Percentiles rank a stretch among this genome's conserved stretches.
Evolutionary conservation across 2,888 invertebrate genomes (phyloP).

Genomic region (Caenorhabditis sulstoni): DNA sequence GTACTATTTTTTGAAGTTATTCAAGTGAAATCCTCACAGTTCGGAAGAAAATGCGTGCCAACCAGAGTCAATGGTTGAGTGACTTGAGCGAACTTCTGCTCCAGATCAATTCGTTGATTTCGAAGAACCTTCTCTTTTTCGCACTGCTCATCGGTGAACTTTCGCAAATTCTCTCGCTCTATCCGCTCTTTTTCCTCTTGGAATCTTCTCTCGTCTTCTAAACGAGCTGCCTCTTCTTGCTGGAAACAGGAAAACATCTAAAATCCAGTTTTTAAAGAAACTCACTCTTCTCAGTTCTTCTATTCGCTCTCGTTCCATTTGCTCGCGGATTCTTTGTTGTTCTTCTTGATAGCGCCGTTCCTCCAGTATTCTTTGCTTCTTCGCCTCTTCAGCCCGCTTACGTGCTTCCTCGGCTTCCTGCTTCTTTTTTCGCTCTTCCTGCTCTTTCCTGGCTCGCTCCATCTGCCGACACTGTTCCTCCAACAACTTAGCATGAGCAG

Average conservation of each 20-base stretch:
- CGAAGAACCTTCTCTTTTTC: slow-evolving; percentile 37
- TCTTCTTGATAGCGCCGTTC: slow-evolving; percentile 22
- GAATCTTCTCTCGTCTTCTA: slow-evolving; percentile 44
- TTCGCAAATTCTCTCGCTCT: slow-evolving; percentile 46
- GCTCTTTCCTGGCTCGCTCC: slow-evolving; percentile 23
- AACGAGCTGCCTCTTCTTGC: slow-evolving; percentile 32
- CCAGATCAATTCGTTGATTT: slow-evolving; percentile 55
- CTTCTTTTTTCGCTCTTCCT: slow-evolving; percentile 52
- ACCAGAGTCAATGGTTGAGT: slow-evolving; percentile 72
- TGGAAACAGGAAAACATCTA: not conserved
- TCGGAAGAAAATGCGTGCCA: slow-evolving; percentile 73
- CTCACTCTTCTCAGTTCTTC: slow-evolving; percentile 28
- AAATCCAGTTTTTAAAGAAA: not conserved
- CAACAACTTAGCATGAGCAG: slow-evolving; percentile 23
- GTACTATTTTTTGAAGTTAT: not conserved
- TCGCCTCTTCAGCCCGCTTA: slow-evolving; percentile 41
- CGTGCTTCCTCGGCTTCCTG: slow-evolving; percentile 47
- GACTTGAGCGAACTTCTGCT: slow-evolving; percentile 48
- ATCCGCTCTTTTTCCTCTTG: slow-evolving; percentile 50
- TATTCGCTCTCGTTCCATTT: slow-evolving; percentile 44
- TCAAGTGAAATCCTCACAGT: slow-evolving; percentile 66
- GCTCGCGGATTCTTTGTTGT: slow-evolving; percentile 20
- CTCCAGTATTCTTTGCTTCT: slow-evolving; percentile 5
- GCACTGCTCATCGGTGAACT: slow-evolving; percentile 54
- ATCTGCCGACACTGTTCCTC: slow-evolving; percentile 49